Base-by-base conservation (phyloP, 2,888 invertebrate genomes). In the Capitulum mitella region DNA sequence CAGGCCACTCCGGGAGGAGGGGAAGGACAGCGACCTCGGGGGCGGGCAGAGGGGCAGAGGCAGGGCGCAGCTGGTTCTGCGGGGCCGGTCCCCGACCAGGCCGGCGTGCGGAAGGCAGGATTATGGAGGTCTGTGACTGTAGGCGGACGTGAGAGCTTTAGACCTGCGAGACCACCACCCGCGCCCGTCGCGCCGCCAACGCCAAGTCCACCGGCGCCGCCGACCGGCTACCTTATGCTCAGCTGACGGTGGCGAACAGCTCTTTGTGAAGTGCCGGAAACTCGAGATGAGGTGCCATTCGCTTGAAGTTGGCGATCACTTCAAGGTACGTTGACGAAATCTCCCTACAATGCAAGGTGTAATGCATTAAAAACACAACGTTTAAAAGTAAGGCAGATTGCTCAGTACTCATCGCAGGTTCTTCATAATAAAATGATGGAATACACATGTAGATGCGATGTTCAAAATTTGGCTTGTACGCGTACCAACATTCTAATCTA, bases 181-280 rank as follows among this genome's bases (percentile, higher is more conserved):
- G 22, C 8, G 22, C 19, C 51, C 51, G 51, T 16, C 51, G 22
- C 51, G 22, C 51, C 1, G 51, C 51, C 51, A 3, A 6, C 51
- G 3, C 43, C 43, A 12, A 43, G 43, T 12, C 6, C 43, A 22
- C 29, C 22, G 54, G 22, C 22, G 54, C 6, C 61, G 8, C n/a
- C 29, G n/a, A 78, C 34, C 51, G 37, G 43, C 75, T 76, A 75
- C 76, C 76, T 75, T 58, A 77, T 79, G 78, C 77, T 80, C 81
- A 82, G 79, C 79, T 80, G 89, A 95, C 95, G 87, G 94, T 91
- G 86, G 96, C 96, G 89, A 98, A 98, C 83, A 98, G 91, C 89
- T 98, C 98, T 89, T 97, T 97, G 90, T 98, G 97, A 83, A 98
- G 90, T 83, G 97, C 96, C 83, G 97, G 97, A 89, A 98, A 98